Evolutionary conservation across 2,888 invertebrate species (phyloP).

Genomic region (Merodon equestris): DNA sequence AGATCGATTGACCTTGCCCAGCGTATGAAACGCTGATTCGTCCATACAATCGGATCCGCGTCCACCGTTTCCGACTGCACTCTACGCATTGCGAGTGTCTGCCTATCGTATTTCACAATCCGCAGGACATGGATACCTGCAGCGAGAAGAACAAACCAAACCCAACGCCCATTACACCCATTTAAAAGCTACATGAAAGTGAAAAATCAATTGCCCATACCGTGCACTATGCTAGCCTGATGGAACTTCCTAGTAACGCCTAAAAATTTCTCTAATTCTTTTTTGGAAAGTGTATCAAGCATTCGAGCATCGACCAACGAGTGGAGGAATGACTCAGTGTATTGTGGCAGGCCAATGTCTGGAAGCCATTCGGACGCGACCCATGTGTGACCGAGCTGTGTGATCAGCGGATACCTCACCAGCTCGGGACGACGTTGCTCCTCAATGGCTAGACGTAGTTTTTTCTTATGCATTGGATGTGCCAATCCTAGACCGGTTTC

Average conservation of each 20-base stretch:
- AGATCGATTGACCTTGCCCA: constrained; percentile 97
- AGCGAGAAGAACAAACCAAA: background rate
- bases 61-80: constrained; percentile 93
- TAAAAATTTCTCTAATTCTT: constrained; percentile 95
- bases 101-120: constrained; percentile 94
- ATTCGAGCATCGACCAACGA: constrained; percentile 96
- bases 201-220: constrained; percentile 77
- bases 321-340: constrained; percentile 91
- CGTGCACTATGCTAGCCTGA: constrained; percentile 95
- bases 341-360: constrained; percentile 93
- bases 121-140: constrained; percentile 89
- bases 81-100: constrained; percentile 91
- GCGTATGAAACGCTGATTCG: constrained; percentile 94
- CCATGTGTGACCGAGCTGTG: constrained; percentile 94
- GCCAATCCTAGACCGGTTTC: constrained; percentile 94
- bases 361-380: constrained; percentile 96
- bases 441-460: constrained; percentile 94
- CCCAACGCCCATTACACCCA: background rate
- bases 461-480: constrained; percentile 96
- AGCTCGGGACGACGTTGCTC: constrained; percentile 93
- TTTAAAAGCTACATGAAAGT: background rate
- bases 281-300: constrained; percentile 94
- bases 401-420: constrained; percentile 92
- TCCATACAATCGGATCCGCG: constrained; percentile 96
- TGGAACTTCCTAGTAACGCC: constrained; percentile 96